A percentile compares a stretch with the other conserved stretches of the same genome.
These are phyloP conservation scores for Calephelis nemesis DNA, from an alignment of 1,140 invertebrate species.

Conservation along the genomic window DNA sequence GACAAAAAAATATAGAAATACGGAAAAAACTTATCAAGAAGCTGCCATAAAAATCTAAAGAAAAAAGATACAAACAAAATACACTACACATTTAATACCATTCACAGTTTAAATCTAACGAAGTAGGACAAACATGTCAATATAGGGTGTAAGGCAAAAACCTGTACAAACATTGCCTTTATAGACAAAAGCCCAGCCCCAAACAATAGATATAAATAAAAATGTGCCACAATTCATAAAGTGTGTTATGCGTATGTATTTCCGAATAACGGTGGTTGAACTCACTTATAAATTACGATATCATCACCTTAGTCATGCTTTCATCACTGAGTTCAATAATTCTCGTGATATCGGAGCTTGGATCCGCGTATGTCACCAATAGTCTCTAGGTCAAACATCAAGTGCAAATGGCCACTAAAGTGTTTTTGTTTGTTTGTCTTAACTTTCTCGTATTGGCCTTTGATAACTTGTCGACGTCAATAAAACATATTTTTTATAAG, in stretches of 20 bases:
- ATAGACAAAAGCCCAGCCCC: too few species aligned
- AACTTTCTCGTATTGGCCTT: constrained; percentile 26
- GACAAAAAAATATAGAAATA: too few species aligned
- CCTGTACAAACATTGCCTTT: too few species aligned
- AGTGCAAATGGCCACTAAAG: constrained; percentile 27
- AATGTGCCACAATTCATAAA: too few species aligned
- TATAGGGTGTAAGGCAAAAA: too few species aligned
- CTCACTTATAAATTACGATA: constrained; percentile 18
- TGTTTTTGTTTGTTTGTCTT: constrained; percentile 31
- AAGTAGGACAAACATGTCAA: too few species aligned
- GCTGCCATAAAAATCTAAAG: too few species aligned
- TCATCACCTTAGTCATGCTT: constrained; percentile 26
- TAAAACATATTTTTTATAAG: constrained; percentile 25
- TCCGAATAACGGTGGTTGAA: neutral
- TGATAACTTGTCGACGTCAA: constrained; percentile 36
- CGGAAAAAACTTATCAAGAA: too few species aligned
- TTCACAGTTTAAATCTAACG: too few species aligned
- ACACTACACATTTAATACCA: too few species aligned
- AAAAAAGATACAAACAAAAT: too few species aligned
- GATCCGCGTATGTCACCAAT: constrained; percentile 20
- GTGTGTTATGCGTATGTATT: neutral
- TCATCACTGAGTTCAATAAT: constrained; percentile 29
- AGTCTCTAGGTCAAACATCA: constrained; percentile 30
- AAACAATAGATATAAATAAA: too few species aligned
- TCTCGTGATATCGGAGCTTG: constrained; percentile 16